These are phyloP conservation scores for Melinopterus prodromus DNA, from an alignment of 2,888 invertebrate genomes.

Conservation along the genomic window DNA sequence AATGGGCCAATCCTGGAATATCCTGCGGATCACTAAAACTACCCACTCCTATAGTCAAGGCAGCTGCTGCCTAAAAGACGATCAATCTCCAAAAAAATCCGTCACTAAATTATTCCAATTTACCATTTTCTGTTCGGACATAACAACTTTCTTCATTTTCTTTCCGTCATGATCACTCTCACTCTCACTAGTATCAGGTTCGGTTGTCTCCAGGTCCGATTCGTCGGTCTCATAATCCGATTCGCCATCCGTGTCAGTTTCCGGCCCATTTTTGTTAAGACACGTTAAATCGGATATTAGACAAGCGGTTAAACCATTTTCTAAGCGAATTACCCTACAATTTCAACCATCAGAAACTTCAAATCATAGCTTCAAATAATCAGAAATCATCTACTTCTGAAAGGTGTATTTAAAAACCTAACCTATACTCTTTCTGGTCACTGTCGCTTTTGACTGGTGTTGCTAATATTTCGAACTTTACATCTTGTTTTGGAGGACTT, in stretches of 20 bases:
- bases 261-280: slow-evolving; percentile 57
- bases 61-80: slow-evolving; percentile 72
- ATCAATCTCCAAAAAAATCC: slow-evolving; percentile 17
- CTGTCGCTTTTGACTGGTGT: slow-evolving; percentile 76
- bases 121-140: slow-evolving; percentile 56
- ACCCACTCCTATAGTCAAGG: slow-evolving; percentile 79
- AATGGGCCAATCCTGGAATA: slow-evolving; percentile 85
- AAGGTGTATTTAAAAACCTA: slow-evolving; percentile 28
- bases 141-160: slow-evolving; percentile 50
- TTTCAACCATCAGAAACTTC: slow-evolving; percentile 5
- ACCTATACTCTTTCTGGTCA: slow-evolving; percentile 84
- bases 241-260: slow-evolving; percentile 49
- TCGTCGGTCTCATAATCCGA: slow-evolving; percentile 48
- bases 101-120: neutral
- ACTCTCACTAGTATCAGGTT: slow-evolving; percentile 45
- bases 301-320: slow-evolving; percentile 77
- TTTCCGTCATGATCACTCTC: slow-evolving; percentile 42
- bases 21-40: slow-evolving; percentile 80
- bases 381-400: neutral
- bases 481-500: neutral
- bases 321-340: slow-evolving; percentile 69
- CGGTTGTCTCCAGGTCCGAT: slow-evolving; percentile 27
- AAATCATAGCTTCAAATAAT: slow-evolving; percentile 17
- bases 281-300: slow-evolving; percentile 70
- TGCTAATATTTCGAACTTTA: slow-evolving; percentile 50